Conservation (phyloP, 2,113 vertebrate species). For the Tiliqua scincoides region DNA sequence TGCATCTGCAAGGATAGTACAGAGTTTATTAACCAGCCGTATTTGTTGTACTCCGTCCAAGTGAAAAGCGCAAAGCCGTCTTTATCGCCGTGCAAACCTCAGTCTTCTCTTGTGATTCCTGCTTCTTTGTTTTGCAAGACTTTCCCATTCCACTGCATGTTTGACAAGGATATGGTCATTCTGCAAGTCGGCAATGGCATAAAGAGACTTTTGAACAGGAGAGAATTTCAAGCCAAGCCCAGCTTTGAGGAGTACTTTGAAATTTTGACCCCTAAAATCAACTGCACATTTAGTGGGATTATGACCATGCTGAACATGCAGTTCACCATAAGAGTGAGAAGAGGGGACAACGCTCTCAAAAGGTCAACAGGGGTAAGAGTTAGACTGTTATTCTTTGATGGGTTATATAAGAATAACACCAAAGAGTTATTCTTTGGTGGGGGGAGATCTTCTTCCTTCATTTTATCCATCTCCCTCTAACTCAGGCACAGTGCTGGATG, state of each 20-base stretch:
- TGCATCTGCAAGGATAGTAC: conserved; percentile 82
- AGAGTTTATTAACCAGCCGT: conserved; percentile 89
- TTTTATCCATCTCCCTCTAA: neutral
- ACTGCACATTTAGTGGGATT: conserved; percentile 90
- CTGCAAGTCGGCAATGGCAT: conserved; percentile 93
- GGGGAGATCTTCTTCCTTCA: neutral
- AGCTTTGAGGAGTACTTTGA: conserved; percentile 91
- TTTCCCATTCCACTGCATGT: conserved; percentile 96
- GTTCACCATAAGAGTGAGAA: conserved; percentile 89
- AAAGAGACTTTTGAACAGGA: conserved; percentile 85
- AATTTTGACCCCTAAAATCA: conserved; percentile 90
- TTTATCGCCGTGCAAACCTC: conserved; percentile 87
- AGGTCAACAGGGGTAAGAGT: conserved; percentile 88
- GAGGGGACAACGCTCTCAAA: conserved; percentile 78
- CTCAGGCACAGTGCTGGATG: neutral
- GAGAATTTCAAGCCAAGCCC: conserved; percentile 85
- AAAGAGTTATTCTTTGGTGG: neutral
- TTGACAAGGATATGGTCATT: conserved; percentile 92
- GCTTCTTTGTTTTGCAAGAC: conserved; percentile 92
- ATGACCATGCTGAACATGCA: conserved; percentile 97
- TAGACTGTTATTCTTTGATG: neutral
- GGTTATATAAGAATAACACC: too few species aligned
- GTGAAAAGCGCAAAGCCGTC: conserved; percentile 86
- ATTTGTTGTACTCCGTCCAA: conserved; percentile 87
- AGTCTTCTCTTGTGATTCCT: conserved; percentile 90